phyloP scores from a whole-genome alignment of 2,888 invertebrate genomes.

The Drosophila paramelanica region DNA sequence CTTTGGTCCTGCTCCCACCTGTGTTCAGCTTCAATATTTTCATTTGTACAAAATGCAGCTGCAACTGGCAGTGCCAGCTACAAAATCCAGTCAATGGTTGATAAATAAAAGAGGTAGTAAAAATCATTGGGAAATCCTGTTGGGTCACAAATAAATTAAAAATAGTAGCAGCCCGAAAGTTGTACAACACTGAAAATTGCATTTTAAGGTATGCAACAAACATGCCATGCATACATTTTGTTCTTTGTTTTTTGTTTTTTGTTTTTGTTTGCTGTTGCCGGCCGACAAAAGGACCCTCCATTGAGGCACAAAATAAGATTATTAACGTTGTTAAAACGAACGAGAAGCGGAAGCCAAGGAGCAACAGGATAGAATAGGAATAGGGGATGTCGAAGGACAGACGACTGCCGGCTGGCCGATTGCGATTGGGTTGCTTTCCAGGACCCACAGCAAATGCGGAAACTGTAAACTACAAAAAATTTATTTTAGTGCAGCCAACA shows the following conservation, averaged over 20 bases:
- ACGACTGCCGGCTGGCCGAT: conserved; percentile 26
- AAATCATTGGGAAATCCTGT: conserved; percentile 9
- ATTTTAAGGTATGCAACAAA: conserved; percentile 53
- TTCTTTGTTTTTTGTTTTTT: conserved; percentile 27
- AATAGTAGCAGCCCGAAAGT: conserved; percentile 13
- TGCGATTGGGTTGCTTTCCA: conserved; percentile 16
- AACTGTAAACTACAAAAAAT: conserved; percentile 71
- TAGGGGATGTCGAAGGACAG: background rate
- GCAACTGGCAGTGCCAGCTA: conserved; percentile 10
- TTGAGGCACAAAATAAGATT: conserved; percentile 78
- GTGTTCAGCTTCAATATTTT: conserved; percentile 3
- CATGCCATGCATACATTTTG: conserved; percentile 57
- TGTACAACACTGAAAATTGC: conserved; percentile 35
- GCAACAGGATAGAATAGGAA: conserved; percentile 38
- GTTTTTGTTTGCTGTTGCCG: conserved; percentile 13
- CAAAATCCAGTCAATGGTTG: conserved; percentile 25
- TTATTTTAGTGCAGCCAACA: conserved; percentile 62
- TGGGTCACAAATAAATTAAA: background rate
- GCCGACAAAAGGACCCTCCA: conserved; percentile 57
- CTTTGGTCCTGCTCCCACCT: background rate
- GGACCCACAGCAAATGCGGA: conserved; percentile 53
- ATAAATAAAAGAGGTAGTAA: conserved; percentile 31
- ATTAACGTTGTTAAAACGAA: conserved; percentile 75
- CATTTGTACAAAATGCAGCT: conserved; percentile 12
- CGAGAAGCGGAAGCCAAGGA: conserved; percentile 58